Conservation (phyloP, 2,797 vertebrate genomes). For the Poecilia gillii region DNA sequence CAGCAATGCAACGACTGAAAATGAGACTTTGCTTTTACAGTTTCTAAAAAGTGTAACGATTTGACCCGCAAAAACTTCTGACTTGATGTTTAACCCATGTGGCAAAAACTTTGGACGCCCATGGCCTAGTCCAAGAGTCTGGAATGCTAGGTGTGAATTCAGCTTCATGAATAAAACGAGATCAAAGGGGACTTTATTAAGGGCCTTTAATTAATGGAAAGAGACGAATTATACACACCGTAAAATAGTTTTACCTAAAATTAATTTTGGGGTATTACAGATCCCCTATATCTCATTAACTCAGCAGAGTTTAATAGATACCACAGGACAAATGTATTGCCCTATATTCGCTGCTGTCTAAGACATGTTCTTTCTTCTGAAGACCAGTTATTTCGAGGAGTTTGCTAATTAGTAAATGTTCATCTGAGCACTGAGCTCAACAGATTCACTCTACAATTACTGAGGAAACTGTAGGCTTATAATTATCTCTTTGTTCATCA, state of each 20-base stretch:
- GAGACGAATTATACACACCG: not conserved
- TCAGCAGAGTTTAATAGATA: not conserved
- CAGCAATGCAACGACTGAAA: not conserved
- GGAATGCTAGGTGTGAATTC: not conserved
- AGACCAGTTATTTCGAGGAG: constrained; percentile 14
- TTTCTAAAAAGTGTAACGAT: not conserved
- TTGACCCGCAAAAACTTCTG: too few relatives aligned
- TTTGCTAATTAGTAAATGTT: constrained; percentile 35
- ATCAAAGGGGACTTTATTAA: not conserved
- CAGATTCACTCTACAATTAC: constrained; percentile 42
- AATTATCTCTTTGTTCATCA: constrained; percentile 33
- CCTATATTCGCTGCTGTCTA: not conserved
- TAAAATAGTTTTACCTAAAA: not conserved
- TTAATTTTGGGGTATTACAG: not conserved
- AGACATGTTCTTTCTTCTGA: constrained; percentile 2
- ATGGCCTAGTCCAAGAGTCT: not conserved
- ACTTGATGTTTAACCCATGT: too few relatives aligned
- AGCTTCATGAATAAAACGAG: not conserved
- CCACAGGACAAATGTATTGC: not conserved
- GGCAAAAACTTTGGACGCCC: too few relatives aligned
- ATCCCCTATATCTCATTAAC: not conserved
- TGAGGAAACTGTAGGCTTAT: constrained; percentile 8
- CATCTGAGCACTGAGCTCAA: constrained; percentile 17
- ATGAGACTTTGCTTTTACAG: not conserved
- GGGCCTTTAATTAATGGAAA: not conserved